Percentiles rank a stretch among this genome's conserved stretches.
These are phyloP conservation scores for Osmoderma eremita DNA, from an alignment of 2,888 invertebrate species.

Conservation along the genomic window DNA sequence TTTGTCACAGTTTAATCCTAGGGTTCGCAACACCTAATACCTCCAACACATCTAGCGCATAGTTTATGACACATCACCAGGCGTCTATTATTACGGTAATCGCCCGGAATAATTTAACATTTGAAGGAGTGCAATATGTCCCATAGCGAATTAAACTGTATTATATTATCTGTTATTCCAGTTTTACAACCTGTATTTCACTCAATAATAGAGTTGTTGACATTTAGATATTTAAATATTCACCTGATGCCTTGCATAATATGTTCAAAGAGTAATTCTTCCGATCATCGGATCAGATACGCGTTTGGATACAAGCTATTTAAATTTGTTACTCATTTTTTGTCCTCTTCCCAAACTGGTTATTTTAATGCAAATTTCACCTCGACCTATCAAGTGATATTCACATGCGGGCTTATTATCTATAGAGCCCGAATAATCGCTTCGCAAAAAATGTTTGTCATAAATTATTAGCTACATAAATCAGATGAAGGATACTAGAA, in stretches of 20 bases:
- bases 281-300: constrained; percentile 30
- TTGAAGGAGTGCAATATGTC: constrained; percentile 17
- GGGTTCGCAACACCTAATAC: background rate
- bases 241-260: constrained; percentile 29
- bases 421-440: background rate
- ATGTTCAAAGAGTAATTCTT: constrained; percentile 23
- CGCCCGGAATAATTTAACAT: constrained; percentile 14
- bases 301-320: constrained; percentile 12
- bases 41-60: background rate
- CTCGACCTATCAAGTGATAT: constrained; percentile 24
- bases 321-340: constrained; percentile 27
- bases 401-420: constrained; percentile 9
- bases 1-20: no score
- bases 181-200: constrained; percentile 28
- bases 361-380: constrained; percentile 28
- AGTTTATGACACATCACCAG: background rate
- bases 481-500: constrained; percentile 11
- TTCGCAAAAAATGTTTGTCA: background rate
- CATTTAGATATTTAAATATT: constrained; percentile 37
- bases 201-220: constrained; percentile 31
- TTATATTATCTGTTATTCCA: constrained; percentile 18
- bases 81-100: constrained; percentile 19
- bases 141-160: constrained; percentile 3
- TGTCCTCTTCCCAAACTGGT: constrained; percentile 20
- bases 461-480: constrained; percentile 16